Percentiles rank a stretch among this genome's conserved stretches.
phyloP scores from a whole-genome alignment of 2,888 invertebrate genomes.

The Seira ritae region DNA sequence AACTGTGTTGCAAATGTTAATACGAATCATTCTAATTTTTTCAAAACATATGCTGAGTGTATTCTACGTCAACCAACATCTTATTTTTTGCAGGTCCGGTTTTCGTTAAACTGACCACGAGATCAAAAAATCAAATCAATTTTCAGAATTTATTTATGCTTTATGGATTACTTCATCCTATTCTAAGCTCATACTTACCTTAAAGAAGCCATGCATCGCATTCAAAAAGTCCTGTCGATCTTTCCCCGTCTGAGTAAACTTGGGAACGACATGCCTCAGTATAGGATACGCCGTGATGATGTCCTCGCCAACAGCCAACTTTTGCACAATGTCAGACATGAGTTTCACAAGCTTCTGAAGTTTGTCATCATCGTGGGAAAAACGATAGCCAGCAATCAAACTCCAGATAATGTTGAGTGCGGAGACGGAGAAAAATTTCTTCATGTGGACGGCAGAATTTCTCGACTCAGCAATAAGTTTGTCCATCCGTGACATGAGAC shows the following conservation, averaged over 20 bases:
- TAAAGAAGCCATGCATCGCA: constrained; percentile 66
- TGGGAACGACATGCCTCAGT: constrained; percentile 61
- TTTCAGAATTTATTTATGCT: no score
- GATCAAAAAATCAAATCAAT: no score
- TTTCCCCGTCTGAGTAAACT: constrained; percentile 62
- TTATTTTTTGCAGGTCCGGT: no score
- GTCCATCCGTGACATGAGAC: constrained; percentile 63
- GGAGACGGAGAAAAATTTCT: constrained; percentile 68
- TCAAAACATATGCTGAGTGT: no score
- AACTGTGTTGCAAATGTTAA: no score
- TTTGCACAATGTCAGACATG: constrained; percentile 67
- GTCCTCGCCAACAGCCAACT: constrained; percentile 67
- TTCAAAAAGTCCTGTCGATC: constrained; percentile 63
- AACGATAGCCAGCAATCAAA: constrained; percentile 65
- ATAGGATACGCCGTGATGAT: constrained; percentile 67
- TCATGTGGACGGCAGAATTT: constrained; percentile 63
- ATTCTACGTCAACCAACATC: no score
- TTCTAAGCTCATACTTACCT: constrained; percentile 34
- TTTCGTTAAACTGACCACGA: no score
- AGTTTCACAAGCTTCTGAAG: constrained; percentile 65
- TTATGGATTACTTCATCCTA: neutral
- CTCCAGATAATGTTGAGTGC: constrained; percentile 69
- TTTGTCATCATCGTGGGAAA: constrained; percentile 63
- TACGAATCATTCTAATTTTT: no score
- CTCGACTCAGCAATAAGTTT: constrained; percentile 40